Evolutionary conservation across 2,888 invertebrate species (phyloP), one percentile per base, ranked within the genome.

Genomic region (Agapetus fuscipes): DNA sequence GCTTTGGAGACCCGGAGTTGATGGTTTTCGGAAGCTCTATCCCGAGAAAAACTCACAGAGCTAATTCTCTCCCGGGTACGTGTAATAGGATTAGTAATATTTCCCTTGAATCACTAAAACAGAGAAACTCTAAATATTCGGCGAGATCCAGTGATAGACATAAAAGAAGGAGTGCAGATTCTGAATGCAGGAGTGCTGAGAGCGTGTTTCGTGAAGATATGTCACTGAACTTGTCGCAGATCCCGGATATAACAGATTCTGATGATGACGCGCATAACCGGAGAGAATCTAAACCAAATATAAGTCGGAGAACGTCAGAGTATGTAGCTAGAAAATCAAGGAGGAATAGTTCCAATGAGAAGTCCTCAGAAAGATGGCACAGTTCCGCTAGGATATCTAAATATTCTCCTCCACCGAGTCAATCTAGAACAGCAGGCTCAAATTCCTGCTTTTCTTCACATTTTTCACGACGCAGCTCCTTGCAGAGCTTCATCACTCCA

Each of bases 181-280:
- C 33, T 3, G 46, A 46, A 16, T 44, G 40, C 15, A 39, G 33
- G 9, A 41, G 47, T 9, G 36, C 39, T n/a, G 46, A 46, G 13
- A 39, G 42, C 17, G 29, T 45, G 5, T 45, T 33, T 15, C 42
- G 33, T 14, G 45, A 48, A 24, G 39, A 42, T 10, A 38, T 48
- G 37, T 43, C 45, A 5, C 13, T 48, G 11, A 45, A 48, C 17
- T 34, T 48, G 3, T 44, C 46, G 15, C 38, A 37, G 14, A 34
- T 44, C 15, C 45, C 48, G 1, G 48, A 48, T 25, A 43, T 43
- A 29, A 43, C 40, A 10, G 48, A 48, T 25, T 45, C 48, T 3
- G 48, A 48, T 26, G 47, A 45, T n/a, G n/a, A n/a, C n/a, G n/a
- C n/a, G n/a, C n/a, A n/a, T n/a, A n/a, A n/a, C n/a, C n/a, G n/a